These are phyloP conservation scores for Acomys russatus DNA, from an alignment of 2,797 vertebrate genomes.

Conservation along the genomic window DNA sequence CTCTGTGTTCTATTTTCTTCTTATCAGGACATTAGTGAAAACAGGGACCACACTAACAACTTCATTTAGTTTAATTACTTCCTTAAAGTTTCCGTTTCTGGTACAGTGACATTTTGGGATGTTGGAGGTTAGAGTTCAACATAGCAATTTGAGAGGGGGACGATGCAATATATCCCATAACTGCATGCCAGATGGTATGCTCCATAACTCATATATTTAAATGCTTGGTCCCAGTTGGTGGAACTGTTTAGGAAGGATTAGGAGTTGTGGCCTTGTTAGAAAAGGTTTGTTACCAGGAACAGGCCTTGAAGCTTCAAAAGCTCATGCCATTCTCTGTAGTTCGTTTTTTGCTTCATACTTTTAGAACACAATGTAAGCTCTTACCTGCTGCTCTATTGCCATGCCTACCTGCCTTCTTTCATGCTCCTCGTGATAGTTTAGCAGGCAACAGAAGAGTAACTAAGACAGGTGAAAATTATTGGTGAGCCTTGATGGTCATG, in stretches of 20 bases:
- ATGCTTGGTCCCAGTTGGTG: not conserved
- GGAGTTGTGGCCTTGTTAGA: not conserved
- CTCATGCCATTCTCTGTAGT: not conserved
- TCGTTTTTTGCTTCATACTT: not conserved
- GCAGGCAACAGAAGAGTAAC: not conserved
- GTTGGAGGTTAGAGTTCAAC: not conserved
- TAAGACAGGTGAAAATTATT: not conserved
- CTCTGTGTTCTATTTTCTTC: not conserved
- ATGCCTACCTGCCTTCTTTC: not conserved
- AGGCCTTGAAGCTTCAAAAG: not conserved
- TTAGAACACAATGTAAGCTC: not conserved
- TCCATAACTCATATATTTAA: not conserved
- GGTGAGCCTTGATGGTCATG: not conserved
- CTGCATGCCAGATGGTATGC: not conserved
- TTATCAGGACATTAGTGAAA: not conserved
- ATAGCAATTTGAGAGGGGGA: not conserved
- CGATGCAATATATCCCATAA: not conserved
- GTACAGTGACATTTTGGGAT: not conserved
- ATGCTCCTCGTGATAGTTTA: not conserved
- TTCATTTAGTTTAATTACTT: slow-evolving; percentile 12
- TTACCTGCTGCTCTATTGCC: not conserved
- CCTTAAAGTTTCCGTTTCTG: not conserved
- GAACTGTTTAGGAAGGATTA: not conserved
- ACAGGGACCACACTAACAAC: not conserved
- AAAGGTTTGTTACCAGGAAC: not conserved